These are phyloP conservation scores for Nannospalax galili DNA, from an alignment of 2,113 vertebrate species.

Conservation along the genomic window DNA sequence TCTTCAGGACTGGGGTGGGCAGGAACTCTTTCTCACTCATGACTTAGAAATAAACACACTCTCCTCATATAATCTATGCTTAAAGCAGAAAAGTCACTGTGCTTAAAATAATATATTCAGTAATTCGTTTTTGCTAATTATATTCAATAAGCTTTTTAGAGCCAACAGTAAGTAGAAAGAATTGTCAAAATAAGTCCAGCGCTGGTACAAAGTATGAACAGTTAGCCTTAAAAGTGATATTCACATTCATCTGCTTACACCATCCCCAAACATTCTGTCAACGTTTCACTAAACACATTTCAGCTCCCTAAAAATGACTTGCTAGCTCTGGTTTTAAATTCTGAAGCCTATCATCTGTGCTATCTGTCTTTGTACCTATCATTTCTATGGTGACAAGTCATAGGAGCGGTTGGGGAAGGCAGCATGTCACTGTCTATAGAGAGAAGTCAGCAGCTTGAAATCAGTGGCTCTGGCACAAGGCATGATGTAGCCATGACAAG, in stretches of 20 bases:
- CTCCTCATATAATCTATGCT: neutral
- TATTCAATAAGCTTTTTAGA: conserved; percentile 34
- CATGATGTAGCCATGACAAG: neutral
- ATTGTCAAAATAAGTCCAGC: conserved; percentile 54
- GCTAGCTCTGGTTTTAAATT: neutral
- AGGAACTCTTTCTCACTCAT: neutral
- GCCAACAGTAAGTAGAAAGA: conserved; percentile 13
- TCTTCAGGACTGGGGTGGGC: neutral
- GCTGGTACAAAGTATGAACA: neutral
- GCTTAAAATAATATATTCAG: conserved; percentile 43
- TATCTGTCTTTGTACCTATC: conserved; percentile 35
- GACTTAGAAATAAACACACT: neutral
- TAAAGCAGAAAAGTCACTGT: neutral
- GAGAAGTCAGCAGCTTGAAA: neutral
- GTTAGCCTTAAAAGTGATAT: conserved; percentile 8
- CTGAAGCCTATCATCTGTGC: neutral
- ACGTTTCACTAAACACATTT: neutral
- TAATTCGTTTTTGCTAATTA: conserved; percentile 25
- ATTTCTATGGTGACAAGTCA: conserved; percentile 39
- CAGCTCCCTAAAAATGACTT: conserved; percentile 34
- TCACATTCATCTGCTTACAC: conserved; percentile 26
- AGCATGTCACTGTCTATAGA: neutral
- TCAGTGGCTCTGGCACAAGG: neutral
- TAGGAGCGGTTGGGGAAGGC: neutral
- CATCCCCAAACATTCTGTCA: conserved; percentile 4